phyloP scores from a whole-genome alignment of 2,888 invertebrate genomes.

The Drosophila nr. perissopoda region DNA sequence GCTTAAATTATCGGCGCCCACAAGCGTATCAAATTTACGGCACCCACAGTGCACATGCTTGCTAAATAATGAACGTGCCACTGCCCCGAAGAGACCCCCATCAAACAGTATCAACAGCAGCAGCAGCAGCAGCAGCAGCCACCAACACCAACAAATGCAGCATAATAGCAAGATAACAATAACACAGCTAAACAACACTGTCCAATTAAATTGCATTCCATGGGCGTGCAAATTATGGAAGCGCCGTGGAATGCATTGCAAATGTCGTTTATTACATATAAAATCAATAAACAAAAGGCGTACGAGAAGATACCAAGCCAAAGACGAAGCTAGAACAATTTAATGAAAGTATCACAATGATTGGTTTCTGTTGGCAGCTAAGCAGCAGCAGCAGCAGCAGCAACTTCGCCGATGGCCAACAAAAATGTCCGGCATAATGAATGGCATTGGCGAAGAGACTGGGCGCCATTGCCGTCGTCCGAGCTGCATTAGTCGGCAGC shows the following conservation, averaged over 20 bases:
- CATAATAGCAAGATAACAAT: conserved; percentile 53
- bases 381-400: conserved; percentile 48
- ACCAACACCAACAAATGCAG: conserved; percentile 35
- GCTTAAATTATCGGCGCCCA: conserved; percentile 70
- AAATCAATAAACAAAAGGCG: conserved; percentile 67
- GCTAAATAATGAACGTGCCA: conserved; percentile 33
- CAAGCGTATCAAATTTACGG: conserved; percentile 77
- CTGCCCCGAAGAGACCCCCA: conserved; percentile 34
- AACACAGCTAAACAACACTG: conserved; percentile 62
- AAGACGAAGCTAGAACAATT: conserved; percentile 57
- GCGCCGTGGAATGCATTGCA: conserved; percentile 43
- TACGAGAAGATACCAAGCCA: conserved; percentile 31
- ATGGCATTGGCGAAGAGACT: conserved; percentile 78
- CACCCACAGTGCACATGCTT: conserved; percentile 49
- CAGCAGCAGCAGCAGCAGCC: neutral
- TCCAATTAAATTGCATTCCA: conserved; percentile 76
- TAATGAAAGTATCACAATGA: conserved; percentile 81
- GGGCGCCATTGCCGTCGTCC: conserved; percentile 64
- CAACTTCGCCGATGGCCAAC: conserved; percentile 58
- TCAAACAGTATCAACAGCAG: neutral
- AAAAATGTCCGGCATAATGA: conserved; percentile 73
- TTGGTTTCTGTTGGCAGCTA: conserved; percentile 80
- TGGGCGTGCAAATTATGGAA: conserved; percentile 67
- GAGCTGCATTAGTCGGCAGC: conserved; percentile 80
- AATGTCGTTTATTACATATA: conserved; percentile 74